Evolutionary conservation across 2,113 vertebrate genomes (phyloP).

Genomic region (Lophura nycthemera): DNA sequence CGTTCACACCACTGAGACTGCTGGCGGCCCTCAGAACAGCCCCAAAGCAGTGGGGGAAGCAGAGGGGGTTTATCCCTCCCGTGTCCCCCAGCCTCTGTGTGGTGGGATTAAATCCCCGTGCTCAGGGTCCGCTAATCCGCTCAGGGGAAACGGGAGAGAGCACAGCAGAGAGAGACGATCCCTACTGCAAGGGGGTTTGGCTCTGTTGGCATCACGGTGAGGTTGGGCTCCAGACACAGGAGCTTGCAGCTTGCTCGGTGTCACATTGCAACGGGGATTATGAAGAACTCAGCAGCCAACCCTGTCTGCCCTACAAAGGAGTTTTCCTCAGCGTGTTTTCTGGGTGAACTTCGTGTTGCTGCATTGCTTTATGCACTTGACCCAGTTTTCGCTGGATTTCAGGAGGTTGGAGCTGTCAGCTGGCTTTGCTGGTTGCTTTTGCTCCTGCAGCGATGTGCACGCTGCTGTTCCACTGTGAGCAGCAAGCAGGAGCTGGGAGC

Average conservation of each 20-base stretch:
- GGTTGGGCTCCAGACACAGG: neutral
- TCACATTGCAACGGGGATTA: neutral
- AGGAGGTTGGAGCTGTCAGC: neutral
- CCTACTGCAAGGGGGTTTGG: neutral
- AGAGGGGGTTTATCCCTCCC: neutral
- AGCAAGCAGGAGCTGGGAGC: neutral
- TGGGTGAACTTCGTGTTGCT: neutral
- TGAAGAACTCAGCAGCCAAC: neutral
- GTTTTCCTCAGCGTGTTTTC: fast-evolving
- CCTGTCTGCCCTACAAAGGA: no score
- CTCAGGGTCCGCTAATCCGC: neutral
- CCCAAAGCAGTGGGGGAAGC: no score
- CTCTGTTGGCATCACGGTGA: neutral
- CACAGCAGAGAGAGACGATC: neutral
- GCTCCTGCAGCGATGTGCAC: neutral
- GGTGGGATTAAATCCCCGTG: neutral
- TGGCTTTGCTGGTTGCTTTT: neutral
- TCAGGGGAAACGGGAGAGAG: neutral
- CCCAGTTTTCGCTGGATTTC: neutral
- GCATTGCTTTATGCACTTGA: neutral
- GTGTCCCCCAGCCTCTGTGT: neutral
- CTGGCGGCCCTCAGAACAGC: neutral
- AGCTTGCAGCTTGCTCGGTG: neutral
- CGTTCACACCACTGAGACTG: neutral
- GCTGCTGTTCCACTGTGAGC: neutral